Evolutionary conservation across 2,888 invertebrate species (phyloP).

Genomic region (Monopis laevigella): DNA sequence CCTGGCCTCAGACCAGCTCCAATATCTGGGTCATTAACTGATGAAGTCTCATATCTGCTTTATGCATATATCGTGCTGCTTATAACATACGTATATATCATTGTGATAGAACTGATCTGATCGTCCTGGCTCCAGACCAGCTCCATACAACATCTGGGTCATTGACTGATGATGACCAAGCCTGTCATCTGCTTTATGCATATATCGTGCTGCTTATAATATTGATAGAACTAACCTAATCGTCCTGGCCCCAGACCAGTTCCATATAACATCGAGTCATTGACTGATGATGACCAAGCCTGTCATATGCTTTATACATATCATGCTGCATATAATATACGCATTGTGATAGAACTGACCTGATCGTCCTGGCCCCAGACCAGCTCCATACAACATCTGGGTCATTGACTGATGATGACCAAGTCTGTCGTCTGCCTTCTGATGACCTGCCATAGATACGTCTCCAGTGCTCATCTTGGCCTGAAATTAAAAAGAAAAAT

Average conservation of each 20-base stretch:
- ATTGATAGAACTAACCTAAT: slow-evolving; percentile 53
- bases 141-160: slow-evolving; percentile 64
- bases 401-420: slow-evolving; percentile 63
- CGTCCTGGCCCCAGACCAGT: slow-evolving; percentile 58
- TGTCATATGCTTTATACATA: slow-evolving; percentile 56
- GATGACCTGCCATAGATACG: slow-evolving; percentile 55
- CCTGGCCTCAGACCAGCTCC: slow-evolving; percentile 57
- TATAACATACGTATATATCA: too few relatives aligned
- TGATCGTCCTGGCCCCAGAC: slow-evolving; percentile 57
- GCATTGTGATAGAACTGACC: too few relatives aligned
- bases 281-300: slow-evolving; percentile 58
- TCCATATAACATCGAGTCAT: slow-evolving; percentile 65
- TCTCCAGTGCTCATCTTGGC: slow-evolving; percentile 71
- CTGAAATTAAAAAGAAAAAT: slow-evolving; percentile 43
- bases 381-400: slow-evolving; percentile 63
- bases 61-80: too few relatives aligned
- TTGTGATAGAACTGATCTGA: slow-evolving; percentile 41
- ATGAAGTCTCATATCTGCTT: slow-evolving; percentile 54
- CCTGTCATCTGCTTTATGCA: slow-evolving; percentile 57
- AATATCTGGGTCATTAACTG: slow-evolving; percentile 64
- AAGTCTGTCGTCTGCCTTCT: slow-evolving; percentile 55
- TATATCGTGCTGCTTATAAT: too few relatives aligned
- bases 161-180: slow-evolving; percentile 61
- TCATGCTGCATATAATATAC: too few relatives aligned
- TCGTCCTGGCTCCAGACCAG: slow-evolving; percentile 56